These are phyloP conservation scores for Symphodus melops DNA, from an alignment of 2,113 vertebrate genomes.

Conservation along the genomic window DNA sequence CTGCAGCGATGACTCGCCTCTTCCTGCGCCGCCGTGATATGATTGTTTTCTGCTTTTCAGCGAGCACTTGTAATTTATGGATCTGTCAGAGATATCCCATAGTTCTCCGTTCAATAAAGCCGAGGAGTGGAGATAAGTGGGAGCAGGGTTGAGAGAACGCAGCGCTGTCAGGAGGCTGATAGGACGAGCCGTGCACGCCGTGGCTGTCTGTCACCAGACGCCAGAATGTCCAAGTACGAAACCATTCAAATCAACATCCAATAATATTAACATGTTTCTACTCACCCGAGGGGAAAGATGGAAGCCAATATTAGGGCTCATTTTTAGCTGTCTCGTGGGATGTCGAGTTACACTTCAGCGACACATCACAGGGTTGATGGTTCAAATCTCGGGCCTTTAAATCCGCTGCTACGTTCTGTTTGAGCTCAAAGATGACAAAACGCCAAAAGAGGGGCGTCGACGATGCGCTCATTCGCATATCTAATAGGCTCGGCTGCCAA, in stretches of 20 bases:
- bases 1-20: conserved; percentile 1
- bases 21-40: conserved; percentile 21
- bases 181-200: conserved; percentile 5
- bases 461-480: conserved; percentile 9
- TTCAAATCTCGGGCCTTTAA: no score
- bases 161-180: background rate
- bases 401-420: no score
- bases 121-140: conserved; percentile 26
- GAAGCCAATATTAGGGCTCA: no score
- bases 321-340: no score
- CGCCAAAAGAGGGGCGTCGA: no score
- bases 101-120: conserved; percentile 58
- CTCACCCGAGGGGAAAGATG: no score
- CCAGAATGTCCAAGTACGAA: no score
- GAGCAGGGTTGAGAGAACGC: background rate
- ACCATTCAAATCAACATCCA: no score
- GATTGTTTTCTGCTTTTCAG: conserved; percentile 45
- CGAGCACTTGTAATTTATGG: conserved; percentile 39
- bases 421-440: no score
- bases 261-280: no score
- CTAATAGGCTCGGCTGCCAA: conserved; percentile 35
- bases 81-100: conserved; percentile 35
- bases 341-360: no score
- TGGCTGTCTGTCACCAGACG: background rate
- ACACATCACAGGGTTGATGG: no score